Base-by-base conservation (phyloP, 2,797 vertebrate species). In the Gadopsis bispinosus region DNA sequence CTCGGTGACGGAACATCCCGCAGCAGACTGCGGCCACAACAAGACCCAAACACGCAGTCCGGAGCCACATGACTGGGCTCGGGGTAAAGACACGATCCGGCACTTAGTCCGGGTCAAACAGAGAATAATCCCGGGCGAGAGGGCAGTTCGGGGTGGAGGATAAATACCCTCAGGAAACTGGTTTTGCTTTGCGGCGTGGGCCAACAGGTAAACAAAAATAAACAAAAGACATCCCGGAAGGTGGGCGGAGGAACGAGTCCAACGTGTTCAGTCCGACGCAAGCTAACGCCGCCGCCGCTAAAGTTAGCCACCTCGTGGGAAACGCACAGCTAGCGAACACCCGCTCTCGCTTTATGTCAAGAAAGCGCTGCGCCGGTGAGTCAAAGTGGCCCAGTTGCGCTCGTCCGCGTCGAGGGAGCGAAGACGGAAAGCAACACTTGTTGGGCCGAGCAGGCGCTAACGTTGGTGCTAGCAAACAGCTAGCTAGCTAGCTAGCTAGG, bases 201-300 rank as follows among this genome's bases (percentile, higher is more conserved):
- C 90, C 83, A 75, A 87, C 86, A 88, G 84, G 90, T 92, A 94
- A 94, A 94, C 92, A 93, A 88, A 87, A 93, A 92, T 91, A 92
- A 91, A 93, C 81, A 90, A 85, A 84, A 92, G 86, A 86, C 92
- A 93, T 92, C 91, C 92, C 91, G 86, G 92, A 91, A 94, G 92
- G 93, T 93, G 93, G 93, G 94, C 92, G 93, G 93, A 91, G 91
- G 88, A 81, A 92, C 83, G 63, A 82, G 83, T 90, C 90, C 94
- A 94, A 87, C 94, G 93, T 93, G 94, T 92, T 92, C 90, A 87
- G 58, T 88, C 85, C 73, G 80, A 89, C 83, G 80, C 87, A 43
- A 77, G 92, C 92, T 91, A 91, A 20, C 82, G n/a, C 51, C 61
- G 76, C 74, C 20, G 64, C 69, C 45, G 79, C 86, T 82, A 88